Evolutionary conservation across 2,888 invertebrate species (phyloP).

Genomic region (Halictus ligatus): DNA sequence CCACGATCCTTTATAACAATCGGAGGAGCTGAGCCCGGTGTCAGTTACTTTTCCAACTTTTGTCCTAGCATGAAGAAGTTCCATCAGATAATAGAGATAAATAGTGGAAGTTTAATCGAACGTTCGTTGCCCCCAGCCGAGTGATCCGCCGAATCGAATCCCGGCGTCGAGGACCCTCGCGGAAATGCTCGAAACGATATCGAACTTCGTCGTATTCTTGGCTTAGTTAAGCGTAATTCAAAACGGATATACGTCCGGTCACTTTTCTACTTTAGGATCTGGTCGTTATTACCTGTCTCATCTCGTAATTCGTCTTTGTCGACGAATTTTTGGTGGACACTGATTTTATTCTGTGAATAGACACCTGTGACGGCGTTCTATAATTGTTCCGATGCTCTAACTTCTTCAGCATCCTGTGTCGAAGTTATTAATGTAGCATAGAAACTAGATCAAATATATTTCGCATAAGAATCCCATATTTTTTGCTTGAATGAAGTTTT

Average conservation of each 20-base stretch:
- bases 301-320: background rate
- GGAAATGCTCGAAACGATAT: conserved; percentile 5
- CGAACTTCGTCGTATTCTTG: conserved; percentile 2
- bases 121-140: background rate
- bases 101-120: conserved; percentile 32
- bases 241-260: background rate
- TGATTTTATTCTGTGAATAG: too few relatives aligned
- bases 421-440: too few relatives aligned
- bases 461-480: too few relatives aligned
- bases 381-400: too few relatives aligned
- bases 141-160: conserved; percentile 5
- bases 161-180: background rate
- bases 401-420: too few relatives aligned
- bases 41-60: conserved; percentile 38
- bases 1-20: conserved; percentile 14
- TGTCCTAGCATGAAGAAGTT: conserved; percentile 18
- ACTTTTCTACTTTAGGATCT: background rate
- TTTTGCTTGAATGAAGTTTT: too few relatives aligned
- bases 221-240: background rate
- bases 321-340: too few relatives aligned
- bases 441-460: too few relatives aligned
- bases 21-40: conserved; percentile 8
- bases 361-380: too few relatives aligned
- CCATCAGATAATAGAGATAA: conserved; percentile 23
- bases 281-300: background rate